phyloP scores from a whole-genome alignment of 1,140 invertebrate species.

The Metopolophium dirhodum region DNA sequence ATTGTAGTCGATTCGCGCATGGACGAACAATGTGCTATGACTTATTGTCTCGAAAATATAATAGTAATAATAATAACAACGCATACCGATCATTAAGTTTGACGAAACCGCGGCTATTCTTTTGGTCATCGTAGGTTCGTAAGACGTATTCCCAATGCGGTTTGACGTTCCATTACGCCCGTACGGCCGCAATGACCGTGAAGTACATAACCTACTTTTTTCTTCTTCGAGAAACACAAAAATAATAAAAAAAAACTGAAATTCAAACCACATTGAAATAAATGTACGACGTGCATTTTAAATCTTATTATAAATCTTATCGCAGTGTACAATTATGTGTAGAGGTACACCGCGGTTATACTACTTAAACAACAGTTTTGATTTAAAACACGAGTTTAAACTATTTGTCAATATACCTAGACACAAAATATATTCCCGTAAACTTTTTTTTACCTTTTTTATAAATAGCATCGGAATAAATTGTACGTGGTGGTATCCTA shows the following conservation, averaged over 20 bases:
- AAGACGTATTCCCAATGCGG: not conserved
- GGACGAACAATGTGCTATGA: not conserved
- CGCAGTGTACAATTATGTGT: too few relatives aligned
- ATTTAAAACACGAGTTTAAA: not conserved
- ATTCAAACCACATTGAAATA: not conserved
- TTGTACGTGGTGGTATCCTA: not conserved
- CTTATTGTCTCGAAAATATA: not conserved
- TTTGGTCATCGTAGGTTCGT: conserved; percentile 1
- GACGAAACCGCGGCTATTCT: conserved; percentile 38
- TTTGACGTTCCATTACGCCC: conserved; percentile 22
- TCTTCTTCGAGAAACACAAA: not conserved
- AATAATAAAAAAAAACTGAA: not conserved
- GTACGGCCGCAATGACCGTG: conserved; percentile 8
- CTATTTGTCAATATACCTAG: not conserved
- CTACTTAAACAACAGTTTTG: not conserved
- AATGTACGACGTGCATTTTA: not conserved
- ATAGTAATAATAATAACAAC: not conserved
- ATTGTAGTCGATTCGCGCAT: conserved; percentile 15
- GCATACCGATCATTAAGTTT: conserved; percentile 7
- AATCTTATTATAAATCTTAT: not conserved
- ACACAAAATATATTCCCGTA: not conserved
- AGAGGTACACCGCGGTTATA: not conserved
- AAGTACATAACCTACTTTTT: conserved; percentile 33
- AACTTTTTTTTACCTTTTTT: not conserved
- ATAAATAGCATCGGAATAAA: not conserved